Percentiles rank a stretch among this genome's conserved stretches.
phyloP scores from a whole-genome alignment of 2,113 vertebrate genomes.

The Semicossyphus pulcher region DNA sequence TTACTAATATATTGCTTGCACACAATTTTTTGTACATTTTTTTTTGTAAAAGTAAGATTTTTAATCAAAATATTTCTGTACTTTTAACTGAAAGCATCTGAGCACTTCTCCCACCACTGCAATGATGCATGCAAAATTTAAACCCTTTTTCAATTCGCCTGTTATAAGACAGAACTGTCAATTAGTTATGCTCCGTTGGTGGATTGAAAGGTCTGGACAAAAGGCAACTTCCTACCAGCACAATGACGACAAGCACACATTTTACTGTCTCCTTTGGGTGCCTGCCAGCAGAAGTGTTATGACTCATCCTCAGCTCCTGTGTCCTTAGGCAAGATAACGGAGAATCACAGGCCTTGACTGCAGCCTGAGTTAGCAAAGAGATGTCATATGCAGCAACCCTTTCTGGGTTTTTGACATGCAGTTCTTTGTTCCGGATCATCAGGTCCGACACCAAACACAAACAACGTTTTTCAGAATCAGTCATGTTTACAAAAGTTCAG shows the following conservation, averaged over 20 bases:
- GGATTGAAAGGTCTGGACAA: no score
- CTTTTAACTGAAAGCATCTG: not conserved
- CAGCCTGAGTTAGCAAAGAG: not conserved
- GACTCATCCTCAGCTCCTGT: slow-evolving; percentile 34
- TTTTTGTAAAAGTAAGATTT: no score
- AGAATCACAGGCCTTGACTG: not conserved
- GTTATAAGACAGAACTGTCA: no score
- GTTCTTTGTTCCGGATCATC: not conserved
- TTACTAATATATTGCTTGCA: no score
- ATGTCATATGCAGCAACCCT: not conserved
- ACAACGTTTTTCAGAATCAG: not conserved
- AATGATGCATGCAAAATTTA: not conserved
- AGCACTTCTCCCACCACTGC: not conserved
- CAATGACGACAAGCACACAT: not conserved
- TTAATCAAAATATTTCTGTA: not conserved
- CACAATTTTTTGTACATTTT: no score
- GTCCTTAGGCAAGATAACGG: slow-evolving; percentile 1
- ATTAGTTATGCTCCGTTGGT: no score
- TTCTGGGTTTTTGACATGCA: not conserved
- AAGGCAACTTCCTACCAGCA: not conserved
- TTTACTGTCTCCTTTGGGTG: not conserved
- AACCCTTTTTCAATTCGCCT: not conserved
- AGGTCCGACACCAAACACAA: not conserved
- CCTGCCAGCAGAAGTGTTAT: slow-evolving; percentile 15
- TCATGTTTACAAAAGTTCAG: slow-evolving; percentile 15